These are phyloP conservation scores for Buceros bicornis DNA, from an alignment of 2,797 vertebrate species.

Conservation along the genomic window DNA sequence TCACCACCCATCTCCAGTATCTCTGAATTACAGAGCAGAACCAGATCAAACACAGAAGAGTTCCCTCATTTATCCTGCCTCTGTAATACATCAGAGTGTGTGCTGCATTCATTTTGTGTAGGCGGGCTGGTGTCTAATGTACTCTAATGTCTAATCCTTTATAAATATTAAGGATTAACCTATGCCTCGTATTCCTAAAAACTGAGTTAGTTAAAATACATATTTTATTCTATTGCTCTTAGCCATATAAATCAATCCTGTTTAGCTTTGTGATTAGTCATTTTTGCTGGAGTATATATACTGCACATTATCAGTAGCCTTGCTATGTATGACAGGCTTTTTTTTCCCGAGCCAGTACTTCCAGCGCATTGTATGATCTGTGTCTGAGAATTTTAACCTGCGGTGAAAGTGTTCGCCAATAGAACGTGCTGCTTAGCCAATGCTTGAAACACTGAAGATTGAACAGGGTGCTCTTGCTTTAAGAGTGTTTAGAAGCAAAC, in stretches of 20 bases:
- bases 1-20: conserved; percentile 48
- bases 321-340: conserved; percentile 1
- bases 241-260: conserved; percentile 26
- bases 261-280: conserved; percentile 50
- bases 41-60: conserved; percentile 42
- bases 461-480: not conserved
- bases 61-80: conserved; percentile 47
- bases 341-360: conserved; percentile 23
- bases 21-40: conserved; percentile 57
- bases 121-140: conserved; percentile 66
- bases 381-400: conserved; percentile 38
- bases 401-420: conserved; percentile 12
- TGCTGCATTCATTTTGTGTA: conserved; percentile 59
- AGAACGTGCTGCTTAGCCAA: conserved; percentile 3
- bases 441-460: not conserved
- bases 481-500: not conserved
- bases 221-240: conserved; percentile 66
- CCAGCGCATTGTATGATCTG: conserved; percentile 31
- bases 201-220: conserved; percentile 61
- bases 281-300: conserved; percentile 16
- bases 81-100: conserved; percentile 34
- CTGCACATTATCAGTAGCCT: conserved; percentile 36
- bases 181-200: conserved; percentile 60
- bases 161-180: conserved; percentile 73
- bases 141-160: conserved; percentile 40